Evolutionary conservation across 92 coral and sea anemone species (phyloP).

Genomic region (Epizoanthus illoricatus): DNA sequence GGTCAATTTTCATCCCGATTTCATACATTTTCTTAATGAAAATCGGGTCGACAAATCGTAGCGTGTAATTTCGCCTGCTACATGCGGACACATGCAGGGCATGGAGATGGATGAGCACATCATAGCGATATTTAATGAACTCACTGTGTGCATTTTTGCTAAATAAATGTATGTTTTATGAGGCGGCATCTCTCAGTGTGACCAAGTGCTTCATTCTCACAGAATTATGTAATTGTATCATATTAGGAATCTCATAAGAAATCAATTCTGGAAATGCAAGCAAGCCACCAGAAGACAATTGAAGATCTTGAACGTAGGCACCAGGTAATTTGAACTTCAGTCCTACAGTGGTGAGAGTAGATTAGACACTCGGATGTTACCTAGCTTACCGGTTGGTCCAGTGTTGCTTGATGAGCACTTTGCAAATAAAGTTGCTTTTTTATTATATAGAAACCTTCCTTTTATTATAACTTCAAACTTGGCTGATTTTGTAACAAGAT

Average conservation of each 20-base stretch:
- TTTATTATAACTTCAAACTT: too few relatives aligned
- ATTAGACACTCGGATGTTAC: not conserved
- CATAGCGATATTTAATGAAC: too few relatives aligned
- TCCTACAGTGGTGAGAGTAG: not conserved
- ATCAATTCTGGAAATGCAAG: slow-evolving; percentile 66
- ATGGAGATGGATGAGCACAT: too few relatives aligned
- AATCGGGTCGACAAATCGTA: too few relatives aligned
- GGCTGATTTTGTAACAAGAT: too few relatives aligned
- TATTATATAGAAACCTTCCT: too few relatives aligned
- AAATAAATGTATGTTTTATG: not conserved
- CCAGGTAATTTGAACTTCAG: slow-evolving; percentile 53
- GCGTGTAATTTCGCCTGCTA: too few relatives aligned
- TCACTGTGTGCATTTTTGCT: not conserved
- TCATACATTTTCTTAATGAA: too few relatives aligned
- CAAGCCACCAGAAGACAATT: slow-evolving; percentile 61
- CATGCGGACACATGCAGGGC: too few relatives aligned
- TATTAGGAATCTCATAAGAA: slow-evolving; percentile 88
- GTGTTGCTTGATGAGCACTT: too few relatives aligned
- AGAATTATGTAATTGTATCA: not conserved
- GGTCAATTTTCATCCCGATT: too few relatives aligned
- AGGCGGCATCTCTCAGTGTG: not conserved
- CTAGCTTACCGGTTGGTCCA: not conserved
- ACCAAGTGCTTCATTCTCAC: not conserved
- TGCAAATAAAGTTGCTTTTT: too few relatives aligned
- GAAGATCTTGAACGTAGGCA: slow-evolving; percentile 80